These are phyloP conservation scores for Seira musarum DNA, from an alignment of 2,888 invertebrate genomes.

Conservation along the genomic window DNA sequence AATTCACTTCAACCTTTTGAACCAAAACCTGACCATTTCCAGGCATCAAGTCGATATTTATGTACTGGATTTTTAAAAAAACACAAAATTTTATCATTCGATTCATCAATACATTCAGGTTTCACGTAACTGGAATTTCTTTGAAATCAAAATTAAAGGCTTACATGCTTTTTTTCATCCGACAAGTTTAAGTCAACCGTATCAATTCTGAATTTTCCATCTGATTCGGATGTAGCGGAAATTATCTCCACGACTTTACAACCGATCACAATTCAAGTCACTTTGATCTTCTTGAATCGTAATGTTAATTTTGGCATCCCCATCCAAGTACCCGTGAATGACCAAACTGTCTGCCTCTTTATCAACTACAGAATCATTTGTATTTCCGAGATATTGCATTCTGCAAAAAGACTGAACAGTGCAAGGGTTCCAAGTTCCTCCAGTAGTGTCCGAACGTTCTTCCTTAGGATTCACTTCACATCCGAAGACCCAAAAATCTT, in stretches of 20 bases:
- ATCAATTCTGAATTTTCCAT: no score
- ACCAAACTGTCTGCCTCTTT: neutral
- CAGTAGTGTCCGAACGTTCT: neutral
- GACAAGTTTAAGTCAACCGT: no score
- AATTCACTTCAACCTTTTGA: neutral
- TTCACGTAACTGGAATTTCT: no score
- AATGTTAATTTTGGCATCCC: conserved; percentile 13
- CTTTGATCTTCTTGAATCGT: neutral
- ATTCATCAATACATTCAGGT: no score
- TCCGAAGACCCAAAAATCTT: conserved; percentile 32
- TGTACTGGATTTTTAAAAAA: neutral
- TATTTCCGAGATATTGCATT: neutral
- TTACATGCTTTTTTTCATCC: conserved; percentile 7
- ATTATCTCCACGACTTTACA: neutral
- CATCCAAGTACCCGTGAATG: conserved; percentile 9
- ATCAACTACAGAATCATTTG: neutral
- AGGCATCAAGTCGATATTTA: neutral
- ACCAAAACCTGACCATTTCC: neutral
- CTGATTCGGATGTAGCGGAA: neutral
- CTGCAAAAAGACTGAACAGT: neutral
- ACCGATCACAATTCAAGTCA: neutral
- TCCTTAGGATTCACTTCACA: neutral
- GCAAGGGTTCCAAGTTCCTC: conserved; percentile 32
- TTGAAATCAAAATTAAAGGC: no score
- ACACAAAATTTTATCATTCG: no score